Percentiles rank a stretch among this genome's conserved stretches.
Evolutionary conservation across 2,888 invertebrate species (phyloP).

Genomic region (Timandra comae): DNA sequence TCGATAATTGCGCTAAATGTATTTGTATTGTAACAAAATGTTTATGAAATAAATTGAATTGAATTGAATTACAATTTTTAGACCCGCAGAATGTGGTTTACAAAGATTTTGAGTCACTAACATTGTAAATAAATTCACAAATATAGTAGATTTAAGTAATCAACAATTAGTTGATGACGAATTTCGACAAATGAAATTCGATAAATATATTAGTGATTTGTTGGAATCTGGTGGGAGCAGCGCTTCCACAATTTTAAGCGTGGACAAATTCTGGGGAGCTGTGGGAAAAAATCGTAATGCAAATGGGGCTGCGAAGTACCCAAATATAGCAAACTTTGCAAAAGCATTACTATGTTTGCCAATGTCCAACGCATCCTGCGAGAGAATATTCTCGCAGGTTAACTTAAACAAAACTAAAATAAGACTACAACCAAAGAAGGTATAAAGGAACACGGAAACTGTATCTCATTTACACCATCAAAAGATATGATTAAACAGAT

Average conservation of each 20-base stretch:
- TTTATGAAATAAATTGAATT: no score
- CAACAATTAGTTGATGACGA: no score
- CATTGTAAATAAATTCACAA: no score
- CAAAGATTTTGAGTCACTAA: no score
- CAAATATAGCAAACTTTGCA: constrained; percentile 4
- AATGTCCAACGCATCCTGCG: constrained; percentile 10
- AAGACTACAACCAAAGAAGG: constrained; percentile 7
- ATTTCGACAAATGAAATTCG: no score
- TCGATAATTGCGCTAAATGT: no score
- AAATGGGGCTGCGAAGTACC: constrained; percentile 6
- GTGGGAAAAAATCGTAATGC: constrained; percentile 8
- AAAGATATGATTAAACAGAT: constrained; percentile 3
- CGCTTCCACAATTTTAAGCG: constrained; percentile 7
- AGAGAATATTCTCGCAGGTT: constrained; percentile 8
- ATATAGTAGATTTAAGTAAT: no score
- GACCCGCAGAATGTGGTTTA: no score
- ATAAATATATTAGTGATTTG: background rate
- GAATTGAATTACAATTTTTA: no score
- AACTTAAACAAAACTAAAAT: constrained; percentile 7
- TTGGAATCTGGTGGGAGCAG: constrained; percentile 8
- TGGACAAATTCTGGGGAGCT: constrained; percentile 12
- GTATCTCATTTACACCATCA: constrained; percentile 4
- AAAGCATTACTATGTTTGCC: constrained; percentile 5
- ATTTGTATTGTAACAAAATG: no score
- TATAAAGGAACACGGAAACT: constrained; percentile 5